These are phyloP conservation scores for Parauchenoglanis punctatus DNA, from an alignment of 2,797 vertebrate genomes.

Conservation along the genomic window DNA sequence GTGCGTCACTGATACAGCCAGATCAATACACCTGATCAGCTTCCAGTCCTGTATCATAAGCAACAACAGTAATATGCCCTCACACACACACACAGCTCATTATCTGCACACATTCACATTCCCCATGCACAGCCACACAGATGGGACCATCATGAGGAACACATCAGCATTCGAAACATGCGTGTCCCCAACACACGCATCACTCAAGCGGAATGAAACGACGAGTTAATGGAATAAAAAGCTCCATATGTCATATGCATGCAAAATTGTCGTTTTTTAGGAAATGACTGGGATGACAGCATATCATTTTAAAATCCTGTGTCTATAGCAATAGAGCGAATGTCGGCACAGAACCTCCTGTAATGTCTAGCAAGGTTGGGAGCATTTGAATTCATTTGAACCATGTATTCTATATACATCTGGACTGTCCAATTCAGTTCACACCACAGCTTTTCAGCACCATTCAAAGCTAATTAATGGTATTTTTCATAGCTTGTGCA, in stretches of 20 bases:
- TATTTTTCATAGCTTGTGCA: not conserved
- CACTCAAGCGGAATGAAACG: not conserved
- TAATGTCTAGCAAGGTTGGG: not conserved
- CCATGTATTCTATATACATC: no score
- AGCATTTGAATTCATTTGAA: not conserved
- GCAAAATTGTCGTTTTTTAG: not conserved
- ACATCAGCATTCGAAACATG: conserved; percentile 35
- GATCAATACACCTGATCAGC: conserved; percentile 38
- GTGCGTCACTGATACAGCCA: conserved; percentile 12
- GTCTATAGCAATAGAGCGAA: not conserved
- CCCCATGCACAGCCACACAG: conserved; percentile 31
- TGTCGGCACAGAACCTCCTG: not conserved
- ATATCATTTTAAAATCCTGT: not conserved
- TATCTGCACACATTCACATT: conserved; percentile 40
- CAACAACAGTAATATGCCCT: conserved; percentile 14
- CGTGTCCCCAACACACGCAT: not conserved
- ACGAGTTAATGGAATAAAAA: not conserved
- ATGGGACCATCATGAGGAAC: conserved; percentile 17
- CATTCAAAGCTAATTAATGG: not conserved
- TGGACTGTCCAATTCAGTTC: not conserved
- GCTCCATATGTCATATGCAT: not conserved
- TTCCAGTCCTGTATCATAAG: conserved; percentile 41
- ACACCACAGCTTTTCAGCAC: not conserved
- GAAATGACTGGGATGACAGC: not conserved
- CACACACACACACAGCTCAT: conserved; percentile 34